Evolutionary conservation across 1,140 invertebrate species (phyloP).

Genomic region (Lasioglossum baleicum): DNA sequence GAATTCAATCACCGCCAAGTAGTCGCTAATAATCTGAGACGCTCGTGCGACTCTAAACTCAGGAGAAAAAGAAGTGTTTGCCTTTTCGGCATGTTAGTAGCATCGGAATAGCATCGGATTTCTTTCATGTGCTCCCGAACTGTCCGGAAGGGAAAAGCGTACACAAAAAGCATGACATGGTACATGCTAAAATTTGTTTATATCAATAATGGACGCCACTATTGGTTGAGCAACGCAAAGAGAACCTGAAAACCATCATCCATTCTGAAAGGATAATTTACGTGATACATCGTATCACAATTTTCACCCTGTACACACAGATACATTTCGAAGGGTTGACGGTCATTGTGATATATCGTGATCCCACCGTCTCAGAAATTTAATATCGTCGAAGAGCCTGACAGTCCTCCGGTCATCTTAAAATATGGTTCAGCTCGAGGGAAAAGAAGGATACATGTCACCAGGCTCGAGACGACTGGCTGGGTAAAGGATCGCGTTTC

Average conservation of each 20-base stretch:
- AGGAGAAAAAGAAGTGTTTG: no score
- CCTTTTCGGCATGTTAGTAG: no score
- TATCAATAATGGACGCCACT: no score
- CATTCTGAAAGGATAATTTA: not conserved
- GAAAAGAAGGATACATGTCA: constrained; percentile 19
- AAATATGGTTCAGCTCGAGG: constrained; percentile 32
- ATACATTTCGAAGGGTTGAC: not conserved
- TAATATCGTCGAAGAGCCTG: constrained; percentile 40
- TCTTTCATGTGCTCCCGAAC: no score
- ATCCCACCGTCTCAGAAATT: not conserved
- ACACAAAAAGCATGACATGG: no score
- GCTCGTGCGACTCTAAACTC: no score
- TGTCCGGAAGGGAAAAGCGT: no score
- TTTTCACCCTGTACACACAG: not conserved
- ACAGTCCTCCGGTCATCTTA: constrained; percentile 14
- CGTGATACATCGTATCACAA: not conserved
- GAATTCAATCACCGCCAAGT: no score
- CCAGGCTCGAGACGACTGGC: not conserved
- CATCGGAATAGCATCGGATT: no score
- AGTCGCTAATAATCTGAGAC: no score
- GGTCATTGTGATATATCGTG: not conserved
- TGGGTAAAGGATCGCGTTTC: constrained; percentile 38
- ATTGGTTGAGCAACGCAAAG: no score
- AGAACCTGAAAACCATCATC: not conserved
- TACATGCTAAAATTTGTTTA: no score